phyloP scores from a whole-genome alignment of 2,888 invertebrate species.

The Xanthorhoe designata region DNA sequence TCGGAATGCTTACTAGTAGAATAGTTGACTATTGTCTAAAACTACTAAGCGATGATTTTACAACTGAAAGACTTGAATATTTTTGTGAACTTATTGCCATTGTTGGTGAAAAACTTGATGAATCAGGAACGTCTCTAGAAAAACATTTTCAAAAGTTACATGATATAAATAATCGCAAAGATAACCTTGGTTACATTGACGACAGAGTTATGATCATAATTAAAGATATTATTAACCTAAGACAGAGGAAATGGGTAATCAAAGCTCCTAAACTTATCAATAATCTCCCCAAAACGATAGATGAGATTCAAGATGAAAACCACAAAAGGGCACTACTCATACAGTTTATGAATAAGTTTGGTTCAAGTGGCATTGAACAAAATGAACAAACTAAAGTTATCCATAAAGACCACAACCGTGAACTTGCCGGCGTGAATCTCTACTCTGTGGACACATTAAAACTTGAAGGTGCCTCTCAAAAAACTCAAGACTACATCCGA shows the following conservation, averaged over 20 bases:
- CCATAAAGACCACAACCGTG: background rate
- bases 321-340: constrained; percentile 92
- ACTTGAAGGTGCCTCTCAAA: constrained; percentile 68
- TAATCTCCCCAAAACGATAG: constrained; percentile 96
- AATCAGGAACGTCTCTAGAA: constrained; percentile 73
- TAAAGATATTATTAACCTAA: constrained; percentile 96
- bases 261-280: constrained; percentile 92
- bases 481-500: constrained; percentile 73
- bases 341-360: constrained; percentile 75
- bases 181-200: constrained; percentile 82
- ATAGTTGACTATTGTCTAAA: constrained; percentile 95
- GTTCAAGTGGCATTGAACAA: constrained; percentile 59
- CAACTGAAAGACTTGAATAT: constrained; percentile 97
- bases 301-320: constrained; percentile 96
- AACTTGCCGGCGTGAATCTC: background rate
- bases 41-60: constrained; percentile 89
- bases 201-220: constrained; percentile 91
- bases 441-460: constrained; percentile 72
- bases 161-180: constrained; percentile 85
- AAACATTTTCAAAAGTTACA: constrained; percentile 87
- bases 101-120: constrained; percentile 92
- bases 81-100: constrained; percentile 96
- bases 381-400: constrained; percentile 45
- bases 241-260: constrained; percentile 91
- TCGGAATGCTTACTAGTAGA: constrained; percentile 93